Conservation (phyloP, 2,797 vertebrate species). For the Gymnothorax reevesii region DNA sequence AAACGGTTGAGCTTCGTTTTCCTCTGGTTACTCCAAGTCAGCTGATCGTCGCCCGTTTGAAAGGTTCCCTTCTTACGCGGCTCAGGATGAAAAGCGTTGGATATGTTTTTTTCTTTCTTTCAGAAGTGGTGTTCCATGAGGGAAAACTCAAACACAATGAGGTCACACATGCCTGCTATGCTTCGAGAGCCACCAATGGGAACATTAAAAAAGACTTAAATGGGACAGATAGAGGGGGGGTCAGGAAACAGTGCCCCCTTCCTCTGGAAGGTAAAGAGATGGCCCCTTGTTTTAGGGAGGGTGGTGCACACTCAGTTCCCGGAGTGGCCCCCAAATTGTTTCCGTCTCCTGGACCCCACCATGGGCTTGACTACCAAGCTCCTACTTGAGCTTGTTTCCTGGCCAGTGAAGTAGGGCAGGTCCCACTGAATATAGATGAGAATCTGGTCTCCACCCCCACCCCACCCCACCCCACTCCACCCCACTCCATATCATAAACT, state of each 20-base stretch:
- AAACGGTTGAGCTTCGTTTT: neutral
- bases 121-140: neutral
- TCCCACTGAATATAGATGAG: neutral
- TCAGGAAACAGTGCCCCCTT: slow-evolving; percentile 10
- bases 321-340: neutral
- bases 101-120: neutral
- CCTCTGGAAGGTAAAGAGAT: neutral
- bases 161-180: neutral
- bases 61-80: slow-evolving; percentile 1
- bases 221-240: neutral
- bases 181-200: neutral
- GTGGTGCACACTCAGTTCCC: neutral
- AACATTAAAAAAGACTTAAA: neutral
- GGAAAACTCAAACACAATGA: neutral
- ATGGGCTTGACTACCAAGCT: neutral
- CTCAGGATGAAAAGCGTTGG: neutral
- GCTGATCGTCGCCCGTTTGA: neutral
- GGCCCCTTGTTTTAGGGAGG: slow-evolving; percentile 2
- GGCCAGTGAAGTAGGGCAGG: neutral
- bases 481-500: neutral
- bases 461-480: neutral
- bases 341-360: neutral
- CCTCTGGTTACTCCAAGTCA: neutral
- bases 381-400: neutral
- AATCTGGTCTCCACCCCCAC: neutral